Evolutionary conservation across 2,113 vertebrate species (phyloP).

Genomic region (Tupaia chinensis): DNA sequence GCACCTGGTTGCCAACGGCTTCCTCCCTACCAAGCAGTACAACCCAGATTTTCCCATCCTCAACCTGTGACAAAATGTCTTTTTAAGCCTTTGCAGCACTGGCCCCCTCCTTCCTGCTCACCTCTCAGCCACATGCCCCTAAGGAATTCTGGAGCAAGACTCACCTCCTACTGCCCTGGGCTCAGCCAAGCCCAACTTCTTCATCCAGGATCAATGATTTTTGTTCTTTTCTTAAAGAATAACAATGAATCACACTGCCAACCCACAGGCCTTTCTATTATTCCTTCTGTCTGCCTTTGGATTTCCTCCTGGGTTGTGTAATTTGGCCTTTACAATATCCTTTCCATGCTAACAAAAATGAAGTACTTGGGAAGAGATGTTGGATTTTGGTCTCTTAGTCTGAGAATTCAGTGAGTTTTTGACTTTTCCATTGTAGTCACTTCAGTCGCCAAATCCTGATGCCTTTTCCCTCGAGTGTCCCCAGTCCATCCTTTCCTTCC

Average conservation of each 20-base stretch:
- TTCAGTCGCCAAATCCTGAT: not conserved
- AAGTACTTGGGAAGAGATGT: not conserved
- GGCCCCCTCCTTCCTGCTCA: not conserved
- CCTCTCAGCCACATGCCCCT: not conserved
- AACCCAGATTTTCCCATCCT: not conserved
- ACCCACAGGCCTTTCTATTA: conserved; percentile 60
- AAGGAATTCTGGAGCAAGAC: conserved; percentile 49
- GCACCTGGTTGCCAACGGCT: not conserved
- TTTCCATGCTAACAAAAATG: conserved; percentile 54
- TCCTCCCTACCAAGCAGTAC: not conserved
- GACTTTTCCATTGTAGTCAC: not conserved
- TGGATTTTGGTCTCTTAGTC: not conserved
- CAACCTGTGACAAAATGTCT: conserved; percentile 40
- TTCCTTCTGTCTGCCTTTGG: conserved; percentile 56
- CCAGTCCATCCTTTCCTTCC: not conserved
- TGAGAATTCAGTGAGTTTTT: not conserved
- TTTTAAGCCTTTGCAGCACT: not conserved
- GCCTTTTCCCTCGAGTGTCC: not conserved
- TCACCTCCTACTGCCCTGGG: conserved; percentile 18
- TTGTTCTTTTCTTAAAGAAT: conserved; percentile 69
- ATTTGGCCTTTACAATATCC: conserved; percentile 72
- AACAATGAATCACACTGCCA: conserved; percentile 69
- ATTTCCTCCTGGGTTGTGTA: conserved; percentile 75
- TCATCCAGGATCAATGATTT: conserved; percentile 73
- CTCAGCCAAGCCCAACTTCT: conserved; percentile 68